Percentiles rank a stretch among this genome's conserved stretches.
Evolutionary conservation across 2,797 vertebrate species (phyloP).

Genomic region (Glossophaga mutica): DNA sequence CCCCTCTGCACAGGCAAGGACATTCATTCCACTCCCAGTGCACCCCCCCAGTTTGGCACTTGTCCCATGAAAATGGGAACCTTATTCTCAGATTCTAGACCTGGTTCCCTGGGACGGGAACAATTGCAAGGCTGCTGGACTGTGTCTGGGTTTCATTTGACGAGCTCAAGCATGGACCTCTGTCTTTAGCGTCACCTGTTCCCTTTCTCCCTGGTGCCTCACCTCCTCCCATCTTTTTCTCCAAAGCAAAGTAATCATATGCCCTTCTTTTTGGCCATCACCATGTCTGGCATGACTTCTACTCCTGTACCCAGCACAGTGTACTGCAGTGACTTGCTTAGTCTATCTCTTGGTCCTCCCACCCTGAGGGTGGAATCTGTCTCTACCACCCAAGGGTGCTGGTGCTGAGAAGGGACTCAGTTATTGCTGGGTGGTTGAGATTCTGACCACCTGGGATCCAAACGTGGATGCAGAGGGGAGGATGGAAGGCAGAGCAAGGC

Average conservation of each 20-base stretch:
- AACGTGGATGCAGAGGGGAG: not conserved
- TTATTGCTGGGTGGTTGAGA: not conserved
- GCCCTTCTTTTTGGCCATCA: not conserved
- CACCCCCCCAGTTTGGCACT: fast-evolving
- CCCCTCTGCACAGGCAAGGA: not conserved
- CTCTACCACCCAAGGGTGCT: not conserved
- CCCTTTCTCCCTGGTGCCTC: not conserved
- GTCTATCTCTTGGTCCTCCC: not conserved
- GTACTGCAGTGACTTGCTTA: not conserved
- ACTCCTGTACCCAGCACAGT: too few relatives aligned
- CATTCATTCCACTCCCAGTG: too few relatives aligned
- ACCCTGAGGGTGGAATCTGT: not conserved
- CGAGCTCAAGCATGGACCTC: not conserved
- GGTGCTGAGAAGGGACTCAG: not conserved
- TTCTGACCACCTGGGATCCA: not conserved
- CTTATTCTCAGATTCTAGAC: not conserved
- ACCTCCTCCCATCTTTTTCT: too few relatives aligned
- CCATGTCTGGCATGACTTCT: too few relatives aligned
- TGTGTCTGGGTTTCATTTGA: not conserved
- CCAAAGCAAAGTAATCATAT: not conserved
- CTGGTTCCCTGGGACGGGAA: not conserved
- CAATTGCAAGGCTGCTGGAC: not conserved
- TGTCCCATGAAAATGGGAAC: not conserved
- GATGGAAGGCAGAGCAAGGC: not conserved
- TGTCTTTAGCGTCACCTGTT: not conserved